Evolutionary conservation across 2,797 vertebrate genomes (phyloP).

Genomic region (Pseudocheirus occidentalis): DNA sequence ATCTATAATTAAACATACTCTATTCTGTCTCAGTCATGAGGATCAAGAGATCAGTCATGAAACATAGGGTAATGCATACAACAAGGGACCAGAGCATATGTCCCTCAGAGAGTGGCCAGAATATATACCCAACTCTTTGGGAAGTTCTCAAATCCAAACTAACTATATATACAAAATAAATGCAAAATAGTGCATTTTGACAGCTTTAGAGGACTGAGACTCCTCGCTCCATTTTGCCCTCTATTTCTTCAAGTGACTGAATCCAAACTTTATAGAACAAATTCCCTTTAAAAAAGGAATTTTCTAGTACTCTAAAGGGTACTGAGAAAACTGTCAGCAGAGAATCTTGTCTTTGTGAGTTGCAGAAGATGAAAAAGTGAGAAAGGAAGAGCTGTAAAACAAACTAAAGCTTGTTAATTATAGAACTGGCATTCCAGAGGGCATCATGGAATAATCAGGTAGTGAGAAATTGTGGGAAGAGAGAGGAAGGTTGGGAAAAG

Average conservation of each 20-base stretch:
- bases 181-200: neutral
- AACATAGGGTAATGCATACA: neutral
- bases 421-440: neutral
- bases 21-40: neutral
- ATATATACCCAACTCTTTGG: neutral
- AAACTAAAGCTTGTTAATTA: neutral
- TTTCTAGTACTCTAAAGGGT: neutral
- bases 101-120: neutral
- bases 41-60: neutral
- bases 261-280: too few relatives aligned
- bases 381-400: neutral
- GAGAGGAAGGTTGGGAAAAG: neutral
- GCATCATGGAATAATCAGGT: neutral
- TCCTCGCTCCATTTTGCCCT: too few relatives aligned
- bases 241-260: too few relatives aligned
- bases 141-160: neutral
- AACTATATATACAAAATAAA: neutral
- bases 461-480: neutral
- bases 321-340: neutral
- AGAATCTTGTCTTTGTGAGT: neutral
- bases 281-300: too few relatives aligned
- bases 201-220: neutral
- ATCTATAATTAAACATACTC: neutral
- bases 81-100: neutral
- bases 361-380: neutral